Base-by-base conservation (phyloP, 2,797 vertebrate species). In the Hydrolagus colliei region DNA sequence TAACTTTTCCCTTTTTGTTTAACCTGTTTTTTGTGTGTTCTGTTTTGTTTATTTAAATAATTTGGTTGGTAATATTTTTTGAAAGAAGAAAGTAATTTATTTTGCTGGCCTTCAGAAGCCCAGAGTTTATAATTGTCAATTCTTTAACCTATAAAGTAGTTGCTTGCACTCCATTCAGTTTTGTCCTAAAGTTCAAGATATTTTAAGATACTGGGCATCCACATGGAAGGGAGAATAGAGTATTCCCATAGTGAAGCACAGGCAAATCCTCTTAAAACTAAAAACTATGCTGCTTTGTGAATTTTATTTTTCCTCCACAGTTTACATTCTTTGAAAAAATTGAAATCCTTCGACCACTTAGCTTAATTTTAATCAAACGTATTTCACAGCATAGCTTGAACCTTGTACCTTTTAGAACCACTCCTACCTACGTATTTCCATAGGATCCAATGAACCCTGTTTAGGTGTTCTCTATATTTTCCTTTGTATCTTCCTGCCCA, bases 1-100 rank as follows among this genome's bases (percentile, higher is more conserved):
- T 41, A 84, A 84, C 79, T 84, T 10, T 84, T 71, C 16, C 79
- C 63, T 41, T 27, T 71, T 84, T 84, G 68, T 84, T 84, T 79
- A 59, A 61, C 52, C 68, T 84, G 65, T 20, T 52, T 84, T 84
- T 84, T 68, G 16, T 82, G 32, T 82, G 67, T 18, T 76, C 18
- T 59, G 52, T 75, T 59, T 76, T 13, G 16, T 76, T 73, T 12
- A 73, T 73, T 76, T 61, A 76, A 76, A 59, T 76, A 73, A 20
- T 73, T 72, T 79, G 63, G 22, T 80, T 18, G 68, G 27, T 18
- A 52, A 52, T 52, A 52, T 84, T 84, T 11, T 84, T 71, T 84
- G 11, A n/a, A 68, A 35, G 41, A 71, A 76, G 35, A 41, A n/a
- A n/a, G 79, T 71, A 35, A 41, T 32, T 84, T 84, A 35, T n/a